Base-by-base conservation (phyloP, 1,140 invertebrate species). In the Euura lappo region DNA sequence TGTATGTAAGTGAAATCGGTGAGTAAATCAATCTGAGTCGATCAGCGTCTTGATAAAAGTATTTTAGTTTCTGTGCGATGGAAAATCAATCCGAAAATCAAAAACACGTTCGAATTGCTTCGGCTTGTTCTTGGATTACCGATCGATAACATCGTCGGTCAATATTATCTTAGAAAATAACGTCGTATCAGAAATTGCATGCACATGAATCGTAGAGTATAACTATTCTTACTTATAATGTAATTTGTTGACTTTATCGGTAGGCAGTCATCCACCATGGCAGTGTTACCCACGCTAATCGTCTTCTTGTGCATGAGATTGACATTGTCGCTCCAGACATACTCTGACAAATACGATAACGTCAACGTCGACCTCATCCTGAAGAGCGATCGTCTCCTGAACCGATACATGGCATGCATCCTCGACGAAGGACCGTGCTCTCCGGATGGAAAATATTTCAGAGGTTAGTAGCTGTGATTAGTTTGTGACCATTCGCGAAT, bases 341-440 rank as follows among this genome's bases (percentile, higher is more conserved):
- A 68, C 28, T 42, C 28, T 42, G 6, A 68, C 44, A 74, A 71
- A 51, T 74, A 65, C 51, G 72, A 74, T 45, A 71, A 70, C 43
- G 68, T 74, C 42, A 67, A 74, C 51, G 45, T 74, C n/a, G 69
- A 74, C 60, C 4, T 64, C 2, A 74, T 74, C 44, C 65, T 74
- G 2, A 68, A 60, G n/a, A 74, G 72, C 11, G 69, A 74, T 6
- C 69, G 72, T 44, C 69, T 74, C 13, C 42, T 74, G 44, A 44
- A 71, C 10, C 46, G 47, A 60, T 71, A 74, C 51, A 47, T 74
- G 4, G 43, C 46, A 65, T 88, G 86, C 66, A 43, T 87, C 11
- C 74, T 88, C 42, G 85, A 86, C 6, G 77, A 84, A 70, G 85
- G 84, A 5, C 68, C 77, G 1, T 87, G 86, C 46, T 83, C 84